These are phyloP conservation scores for Caranx ignobilis DNA, from an alignment of 2,113 vertebrate genomes.

Conservation along the genomic window DNA sequence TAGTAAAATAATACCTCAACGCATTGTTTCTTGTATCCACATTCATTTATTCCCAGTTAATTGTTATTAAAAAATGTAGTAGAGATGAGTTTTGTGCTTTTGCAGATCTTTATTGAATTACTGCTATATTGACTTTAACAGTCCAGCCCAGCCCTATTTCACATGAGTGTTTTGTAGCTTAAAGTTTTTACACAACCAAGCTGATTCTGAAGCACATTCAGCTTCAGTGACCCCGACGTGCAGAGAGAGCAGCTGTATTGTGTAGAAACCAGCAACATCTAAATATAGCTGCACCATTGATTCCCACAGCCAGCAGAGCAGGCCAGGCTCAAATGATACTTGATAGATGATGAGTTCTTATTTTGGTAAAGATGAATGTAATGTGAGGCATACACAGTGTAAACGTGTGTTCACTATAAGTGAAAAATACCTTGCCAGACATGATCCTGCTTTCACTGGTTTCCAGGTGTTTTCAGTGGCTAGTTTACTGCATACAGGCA, in stretches of 20 bases:
- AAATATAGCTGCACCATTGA: slow-evolving; percentile 77
- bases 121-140: neutral
- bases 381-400: slow-evolving; percentile 11
- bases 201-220: neutral
- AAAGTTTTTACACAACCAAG: neutral
- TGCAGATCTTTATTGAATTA: too few relatives aligned
- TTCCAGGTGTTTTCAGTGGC: slow-evolving; percentile 18
- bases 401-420: slow-evolving; percentile 19
- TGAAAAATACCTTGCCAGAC: slow-evolving; percentile 1
- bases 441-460: neutral
- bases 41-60: too few relatives aligned
- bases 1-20: too few relatives aligned
- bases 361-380: slow-evolving; percentile 36
- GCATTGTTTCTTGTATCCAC: too few relatives aligned
- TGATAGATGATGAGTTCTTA: slow-evolving; percentile 10
- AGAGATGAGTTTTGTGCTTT: neutral
- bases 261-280: slow-evolving; percentile 46
- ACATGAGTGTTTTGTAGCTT: neutral
- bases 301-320: slow-evolving; percentile 52
- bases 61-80: too few relatives aligned
- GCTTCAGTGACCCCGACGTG: neutral
- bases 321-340: slow-evolving; percentile 38
- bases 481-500: slow-evolving; percentile 32
- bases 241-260: slow-evolving; percentile 41
- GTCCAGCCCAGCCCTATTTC: neutral